Evolutionary conservation across 2,888 invertebrate species (phyloP).

Genomic region (Rhabditoides inermis): DNA sequence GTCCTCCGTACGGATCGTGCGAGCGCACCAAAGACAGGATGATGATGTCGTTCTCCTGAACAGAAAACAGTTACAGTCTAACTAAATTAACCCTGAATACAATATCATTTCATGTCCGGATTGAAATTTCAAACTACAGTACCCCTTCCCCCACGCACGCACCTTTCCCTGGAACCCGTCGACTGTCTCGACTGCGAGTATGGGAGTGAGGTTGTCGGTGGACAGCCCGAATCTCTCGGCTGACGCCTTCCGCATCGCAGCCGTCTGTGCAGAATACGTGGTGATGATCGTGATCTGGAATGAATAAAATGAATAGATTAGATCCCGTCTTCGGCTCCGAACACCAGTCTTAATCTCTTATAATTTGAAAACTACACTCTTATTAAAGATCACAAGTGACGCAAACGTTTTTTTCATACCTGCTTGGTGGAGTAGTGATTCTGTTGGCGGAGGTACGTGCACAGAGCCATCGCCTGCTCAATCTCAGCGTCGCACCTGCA

Average conservation of each 20-base stretch:
- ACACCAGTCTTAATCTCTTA: too few relatives aligned
- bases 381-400: too few relatives aligned
- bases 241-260: conserved; percentile 6
- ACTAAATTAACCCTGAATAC: not conserved
- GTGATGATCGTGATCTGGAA: conserved; percentile 67
- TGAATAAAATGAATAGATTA: too few relatives aligned
- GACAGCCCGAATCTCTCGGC: conserved; percentile 1
- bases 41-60: conserved; percentile 59
- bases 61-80: not conserved
- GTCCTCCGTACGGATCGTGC: conserved; percentile 64
- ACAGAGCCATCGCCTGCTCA: conserved; percentile 53
- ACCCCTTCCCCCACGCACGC: not conserved
- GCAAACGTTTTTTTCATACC: too few relatives aligned
- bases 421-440: conserved; percentile 13
- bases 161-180: conserved; percentile 30
- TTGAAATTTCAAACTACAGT: too few relatives aligned
- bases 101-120: not conserved
- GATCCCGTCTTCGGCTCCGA: too few relatives aligned
- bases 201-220: not conserved
- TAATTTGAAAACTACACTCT: too few relatives aligned
- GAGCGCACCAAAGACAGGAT: conserved; percentile 72
- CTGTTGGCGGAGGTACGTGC: conserved; percentile 30
- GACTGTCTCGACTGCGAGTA: conserved; percentile 25
- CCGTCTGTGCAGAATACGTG: conserved; percentile 67
- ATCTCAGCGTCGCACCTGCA: conserved; percentile 1